These are phyloP conservation scores for Apantesis nais DNA, from an alignment of 2,888 invertebrate genomes.

Conservation along the genomic window DNA sequence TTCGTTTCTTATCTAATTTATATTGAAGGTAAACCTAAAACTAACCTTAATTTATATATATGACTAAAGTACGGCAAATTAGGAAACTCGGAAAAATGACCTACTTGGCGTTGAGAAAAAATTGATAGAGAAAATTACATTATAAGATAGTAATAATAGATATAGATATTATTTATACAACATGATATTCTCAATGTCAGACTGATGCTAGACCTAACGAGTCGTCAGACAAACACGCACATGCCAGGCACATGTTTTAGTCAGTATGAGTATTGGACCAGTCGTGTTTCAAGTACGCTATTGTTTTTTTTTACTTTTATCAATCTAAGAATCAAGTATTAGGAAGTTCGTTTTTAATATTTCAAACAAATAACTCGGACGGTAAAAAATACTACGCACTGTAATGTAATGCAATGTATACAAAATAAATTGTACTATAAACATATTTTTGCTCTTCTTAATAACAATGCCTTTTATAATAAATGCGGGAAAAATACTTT, in stretches of 20 bases:
- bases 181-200: conserved; percentile 18
- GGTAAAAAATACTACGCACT: no score
- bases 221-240: conserved; percentile 57
- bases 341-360: no score
- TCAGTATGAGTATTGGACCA: conserved; percentile 57
- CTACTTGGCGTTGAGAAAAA: background rate
- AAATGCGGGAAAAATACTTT: conserved; percentile 40
- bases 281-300: conserved; percentile 48
- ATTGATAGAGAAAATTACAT: background rate
- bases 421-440: no score
- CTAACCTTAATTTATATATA: background rate
- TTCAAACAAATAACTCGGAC: no score
- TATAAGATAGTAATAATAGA: no score
- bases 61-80: no score
- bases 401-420: no score
- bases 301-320: background rate
- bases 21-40: background rate
- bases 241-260: conserved; percentile 64
- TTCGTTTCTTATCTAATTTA: background rate
- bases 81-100: background rate
- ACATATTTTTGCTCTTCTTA: conserved; percentile 18
- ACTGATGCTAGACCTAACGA: conserved; percentile 49
- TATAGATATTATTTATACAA: no score
- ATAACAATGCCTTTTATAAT: conserved; percentile 25
- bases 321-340: background rate